Percentiles rank a stretch among this genome's conserved stretches.
Evolutionary conservation across 2,113 vertebrate species (phyloP).

Genomic region (Daubentonia madagascariensis): DNA sequence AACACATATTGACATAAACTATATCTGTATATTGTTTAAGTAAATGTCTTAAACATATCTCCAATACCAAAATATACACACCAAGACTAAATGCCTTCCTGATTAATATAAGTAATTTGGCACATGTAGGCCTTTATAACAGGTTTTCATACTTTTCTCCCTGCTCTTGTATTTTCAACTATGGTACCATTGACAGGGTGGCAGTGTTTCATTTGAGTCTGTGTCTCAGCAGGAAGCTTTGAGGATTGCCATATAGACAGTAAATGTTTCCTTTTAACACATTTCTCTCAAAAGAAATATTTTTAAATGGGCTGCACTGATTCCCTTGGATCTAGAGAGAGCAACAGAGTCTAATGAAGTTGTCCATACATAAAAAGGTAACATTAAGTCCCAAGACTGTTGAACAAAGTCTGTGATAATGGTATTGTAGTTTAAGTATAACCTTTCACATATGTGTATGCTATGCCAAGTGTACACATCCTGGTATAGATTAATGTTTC

Average conservation of each 20-base stretch:
- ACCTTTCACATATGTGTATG: not conserved
- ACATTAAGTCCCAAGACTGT: not conserved
- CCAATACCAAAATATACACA: not conserved
- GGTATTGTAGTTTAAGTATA: not conserved
- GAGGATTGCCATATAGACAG: not conserved
- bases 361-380: not conserved
- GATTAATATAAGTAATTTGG: conserved; percentile 14
- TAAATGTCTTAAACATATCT: not conserved
- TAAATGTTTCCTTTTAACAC: conserved; percentile 23
- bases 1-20: too few species aligned
- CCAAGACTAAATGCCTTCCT: not conserved
- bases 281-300: not conserved
- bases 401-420: not conserved
- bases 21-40: not conserved
- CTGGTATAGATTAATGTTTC: not conserved
- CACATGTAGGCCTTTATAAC: not conserved
- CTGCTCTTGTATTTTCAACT: not conserved
- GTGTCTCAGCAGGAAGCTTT: not conserved
- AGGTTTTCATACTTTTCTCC: not conserved
- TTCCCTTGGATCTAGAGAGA: not conserved
- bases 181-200: not conserved
- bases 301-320: not conserved
- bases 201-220: not conserved
- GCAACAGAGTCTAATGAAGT: not conserved
- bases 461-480: not conserved